Conservation (phyloP, 2,113 vertebrate genomes). For the Pyxicephalus adspersus region DNA sequence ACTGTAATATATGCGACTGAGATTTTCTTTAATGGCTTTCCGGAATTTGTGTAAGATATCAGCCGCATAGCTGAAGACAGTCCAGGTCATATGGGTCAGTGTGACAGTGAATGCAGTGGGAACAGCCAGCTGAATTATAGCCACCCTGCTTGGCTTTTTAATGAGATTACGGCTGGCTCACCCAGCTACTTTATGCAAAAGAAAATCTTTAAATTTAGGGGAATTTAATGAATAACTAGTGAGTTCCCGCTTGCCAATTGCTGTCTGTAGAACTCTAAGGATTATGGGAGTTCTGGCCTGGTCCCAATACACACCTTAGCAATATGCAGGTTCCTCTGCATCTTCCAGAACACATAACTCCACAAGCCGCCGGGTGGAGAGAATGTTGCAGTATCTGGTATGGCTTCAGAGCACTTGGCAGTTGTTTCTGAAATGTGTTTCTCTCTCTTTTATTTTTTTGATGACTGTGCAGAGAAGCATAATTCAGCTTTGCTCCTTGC, state of each 20-base stretch:
- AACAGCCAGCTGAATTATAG: slow-evolving; percentile 53
- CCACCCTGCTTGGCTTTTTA: slow-evolving; percentile 48
- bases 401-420: neutral
- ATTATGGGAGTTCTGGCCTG: slow-evolving; percentile 37
- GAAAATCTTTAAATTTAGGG: slow-evolving; percentile 46
- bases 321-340: slow-evolving; percentile 5
- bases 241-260: slow-evolving; percentile 46
- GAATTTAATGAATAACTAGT: slow-evolving; percentile 54
- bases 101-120: slow-evolving; percentile 42
- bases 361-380: neutral
- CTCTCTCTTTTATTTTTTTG: neutral
- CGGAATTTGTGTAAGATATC: slow-evolving; percentile 54
- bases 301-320: slow-evolving; percentile 14
- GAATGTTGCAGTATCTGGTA: neutral
- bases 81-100: slow-evolving; percentile 50
- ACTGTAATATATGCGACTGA: slow-evolving; percentile 45
- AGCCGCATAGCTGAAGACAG: slow-evolving; percentile 48
- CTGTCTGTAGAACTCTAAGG: slow-evolving; percentile 32
- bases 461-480: neutral
- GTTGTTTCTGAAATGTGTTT: neutral
- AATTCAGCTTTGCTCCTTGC: neutral
- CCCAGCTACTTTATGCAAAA: slow-evolving; percentile 41
- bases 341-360: neutral
- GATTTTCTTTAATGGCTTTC: slow-evolving; percentile 51
- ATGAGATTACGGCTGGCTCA: slow-evolving; percentile 46